Percentiles rank a stretch among this genome's conserved stretches.
These are phyloP conservation scores for Bugulina stolonifera DNA, from an alignment of 2,888 invertebrate genomes.

Conservation along the genomic window DNA sequence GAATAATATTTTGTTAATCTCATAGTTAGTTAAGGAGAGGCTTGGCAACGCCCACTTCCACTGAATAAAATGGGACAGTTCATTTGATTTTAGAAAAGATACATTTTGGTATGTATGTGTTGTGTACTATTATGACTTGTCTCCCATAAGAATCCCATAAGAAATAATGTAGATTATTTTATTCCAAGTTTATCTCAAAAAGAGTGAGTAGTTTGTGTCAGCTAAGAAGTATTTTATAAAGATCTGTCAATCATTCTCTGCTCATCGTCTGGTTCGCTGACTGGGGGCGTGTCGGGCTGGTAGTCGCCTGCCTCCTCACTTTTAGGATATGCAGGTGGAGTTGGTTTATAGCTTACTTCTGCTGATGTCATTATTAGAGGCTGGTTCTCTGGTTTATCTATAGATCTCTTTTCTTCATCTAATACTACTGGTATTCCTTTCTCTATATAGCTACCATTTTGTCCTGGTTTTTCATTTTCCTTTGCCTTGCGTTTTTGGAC, in stretches of 20 bases:
- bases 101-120: too few species aligned
- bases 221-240: neutral
- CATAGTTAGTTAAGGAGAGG: too few species aligned
- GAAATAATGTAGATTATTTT: too few species aligned
- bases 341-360: slow-evolving; percentile 6
- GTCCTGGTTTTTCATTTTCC: neutral
- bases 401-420: slow-evolving; percentile 20
- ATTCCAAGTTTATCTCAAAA: too few species aligned
- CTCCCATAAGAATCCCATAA: too few species aligned
- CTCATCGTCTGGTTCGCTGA: slow-evolving; percentile 23
- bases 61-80: too few species aligned
- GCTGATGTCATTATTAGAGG: neutral
- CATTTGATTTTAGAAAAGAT: too few species aligned
- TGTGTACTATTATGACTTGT: too few species aligned
- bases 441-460: slow-evolving; percentile 12
- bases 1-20: too few species aligned
- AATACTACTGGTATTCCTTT: slow-evolving; percentile 3
- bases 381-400: neutral
- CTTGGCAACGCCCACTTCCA: too few species aligned
- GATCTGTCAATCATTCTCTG: slow-evolving; percentile 17
- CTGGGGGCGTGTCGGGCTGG: slow-evolving; percentile 19
- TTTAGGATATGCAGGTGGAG: neutral
- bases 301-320: neutral
- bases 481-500: neutral
- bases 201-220: too few species aligned